These are phyloP conservation scores for Cancer borealis DNA, from an alignment of 2,888 invertebrate species.

Conservation along the genomic window DNA sequence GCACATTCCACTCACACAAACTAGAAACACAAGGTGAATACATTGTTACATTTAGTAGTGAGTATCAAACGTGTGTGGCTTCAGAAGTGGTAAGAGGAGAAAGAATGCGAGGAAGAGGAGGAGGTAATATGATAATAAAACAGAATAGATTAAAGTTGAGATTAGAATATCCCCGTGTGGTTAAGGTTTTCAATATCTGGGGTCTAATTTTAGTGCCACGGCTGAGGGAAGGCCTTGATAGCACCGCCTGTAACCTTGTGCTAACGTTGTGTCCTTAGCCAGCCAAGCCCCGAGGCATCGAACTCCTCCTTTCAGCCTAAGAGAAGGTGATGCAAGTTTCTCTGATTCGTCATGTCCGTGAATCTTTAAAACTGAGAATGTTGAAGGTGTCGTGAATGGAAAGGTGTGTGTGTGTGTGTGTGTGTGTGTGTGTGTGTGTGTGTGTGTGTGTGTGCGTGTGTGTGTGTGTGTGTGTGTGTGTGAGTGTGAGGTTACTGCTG, in stretches of 20 bases:
- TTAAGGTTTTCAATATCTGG: neutral
- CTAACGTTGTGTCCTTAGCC: too few species aligned
- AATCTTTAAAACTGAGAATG: neutral
- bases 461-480: conserved; percentile 54
- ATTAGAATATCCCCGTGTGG: neutral
- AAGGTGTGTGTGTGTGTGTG: neutral
- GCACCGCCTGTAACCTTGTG: too few species aligned
- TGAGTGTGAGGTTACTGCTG: neutral
- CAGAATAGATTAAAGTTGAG: neutral
- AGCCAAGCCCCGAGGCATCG: neutral
- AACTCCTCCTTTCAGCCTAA: neutral
- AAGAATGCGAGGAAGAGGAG: neutral
- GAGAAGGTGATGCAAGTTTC: neutral
- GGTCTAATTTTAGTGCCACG: neutral
- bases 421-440: neutral
- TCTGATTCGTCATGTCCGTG: neutral
- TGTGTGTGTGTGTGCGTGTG: conserved; percentile 25
- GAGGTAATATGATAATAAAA: neutral
- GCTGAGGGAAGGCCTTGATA: neutral
- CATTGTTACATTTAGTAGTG: too few species aligned
- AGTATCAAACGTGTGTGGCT: neutral
- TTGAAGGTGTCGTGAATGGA: too few species aligned
- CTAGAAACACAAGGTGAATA: too few species aligned
- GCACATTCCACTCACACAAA: too few species aligned
- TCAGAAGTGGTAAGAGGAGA: neutral